Conservation (phyloP, 2,888 invertebrate genomes). For the Calliphora vomitoria region DNA sequence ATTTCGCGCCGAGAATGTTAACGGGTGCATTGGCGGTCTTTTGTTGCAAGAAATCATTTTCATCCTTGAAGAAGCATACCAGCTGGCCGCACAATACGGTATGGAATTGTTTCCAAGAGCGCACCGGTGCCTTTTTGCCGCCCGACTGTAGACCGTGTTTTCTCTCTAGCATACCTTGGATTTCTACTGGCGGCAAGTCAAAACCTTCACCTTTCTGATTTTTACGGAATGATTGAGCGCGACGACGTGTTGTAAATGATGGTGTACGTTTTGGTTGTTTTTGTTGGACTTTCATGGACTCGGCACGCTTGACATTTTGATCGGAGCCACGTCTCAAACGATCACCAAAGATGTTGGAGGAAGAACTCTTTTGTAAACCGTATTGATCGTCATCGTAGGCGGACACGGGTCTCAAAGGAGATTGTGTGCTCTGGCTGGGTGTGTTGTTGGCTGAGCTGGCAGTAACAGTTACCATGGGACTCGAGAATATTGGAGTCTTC, state of each 20-base stretch:
- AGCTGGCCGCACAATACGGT: conserved; percentile 98
- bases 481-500: conserved; percentile 84
- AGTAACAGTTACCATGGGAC: conserved; percentile 82
- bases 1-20: conserved; percentile 91
- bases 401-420: conserved; percentile 77
- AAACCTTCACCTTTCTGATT: conserved; percentile 86
- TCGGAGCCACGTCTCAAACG: conserved; percentile 87
- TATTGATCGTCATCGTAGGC: conserved; percentile 80
- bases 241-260: conserved; percentile 96
- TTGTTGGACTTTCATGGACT: conserved; percentile 93
- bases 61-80: conserved; percentile 98
- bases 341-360: conserved; percentile 85
- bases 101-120: conserved; percentile 98
- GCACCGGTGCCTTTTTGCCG: conserved; percentile 96
- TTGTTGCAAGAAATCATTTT: conserved; percentile 94
- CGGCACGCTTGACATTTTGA: conserved; percentile 91
- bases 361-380: conserved; percentile 80
- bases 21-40: conserved; percentile 95
- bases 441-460: conserved; percentile 74
- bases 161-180: conserved; percentile 95
- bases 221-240: conserved; percentile 94
- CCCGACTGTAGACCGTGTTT: conserved; percentile 97
- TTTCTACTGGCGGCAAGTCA: conserved; percentile 95
- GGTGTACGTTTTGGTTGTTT: conserved; percentile 96
- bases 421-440: conserved; percentile 77